Conservation (phyloP, 2,888 invertebrate species). For the Boloria euphrosyne region DNA sequence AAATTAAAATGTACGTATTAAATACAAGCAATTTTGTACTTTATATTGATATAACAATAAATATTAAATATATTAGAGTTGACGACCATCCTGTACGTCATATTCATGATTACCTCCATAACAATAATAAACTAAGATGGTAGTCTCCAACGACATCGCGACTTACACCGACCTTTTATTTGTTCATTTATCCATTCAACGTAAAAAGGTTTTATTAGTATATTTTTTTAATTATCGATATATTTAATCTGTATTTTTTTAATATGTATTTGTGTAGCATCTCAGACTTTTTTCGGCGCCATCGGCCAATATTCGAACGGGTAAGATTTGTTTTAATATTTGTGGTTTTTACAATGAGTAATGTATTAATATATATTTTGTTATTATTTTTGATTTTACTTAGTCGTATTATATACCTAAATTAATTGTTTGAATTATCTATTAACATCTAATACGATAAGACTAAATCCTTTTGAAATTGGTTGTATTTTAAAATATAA, state of each 20-base stretch:
- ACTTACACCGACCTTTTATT: constrained; percentile 17
- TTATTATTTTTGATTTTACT: too few relatives aligned
- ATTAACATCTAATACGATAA: too few relatives aligned
- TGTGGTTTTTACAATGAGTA: too few relatives aligned
- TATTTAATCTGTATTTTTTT: neutral
- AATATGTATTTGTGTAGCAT: constrained; percentile 68
- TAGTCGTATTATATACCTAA: too few relatives aligned
- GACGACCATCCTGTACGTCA: constrained; percentile 30
- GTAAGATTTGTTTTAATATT: constrained; percentile 48
- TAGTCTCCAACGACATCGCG: constrained; percentile 23
- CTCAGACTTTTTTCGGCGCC: constrained; percentile 65
- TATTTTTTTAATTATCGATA: neutral
- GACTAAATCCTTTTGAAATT: too few relatives aligned
- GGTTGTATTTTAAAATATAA: too few relatives aligned
- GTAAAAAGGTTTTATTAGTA: neutral
- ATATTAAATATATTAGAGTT: neutral
- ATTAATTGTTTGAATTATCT: too few relatives aligned
- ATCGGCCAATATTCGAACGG: constrained; percentile 59
- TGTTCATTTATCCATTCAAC: constrained; percentile 16
- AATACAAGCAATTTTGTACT: neutral
- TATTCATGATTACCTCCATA: constrained; percentile 32
- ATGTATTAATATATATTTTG: too few relatives aligned
- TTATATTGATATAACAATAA: neutral
- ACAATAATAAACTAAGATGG: constrained; percentile 34
- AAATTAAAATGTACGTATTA: neutral